These are phyloP conservation scores for Atrichornis clamosus DNA, from an alignment of 2,113 vertebrate species.

Conservation along the genomic window DNA sequence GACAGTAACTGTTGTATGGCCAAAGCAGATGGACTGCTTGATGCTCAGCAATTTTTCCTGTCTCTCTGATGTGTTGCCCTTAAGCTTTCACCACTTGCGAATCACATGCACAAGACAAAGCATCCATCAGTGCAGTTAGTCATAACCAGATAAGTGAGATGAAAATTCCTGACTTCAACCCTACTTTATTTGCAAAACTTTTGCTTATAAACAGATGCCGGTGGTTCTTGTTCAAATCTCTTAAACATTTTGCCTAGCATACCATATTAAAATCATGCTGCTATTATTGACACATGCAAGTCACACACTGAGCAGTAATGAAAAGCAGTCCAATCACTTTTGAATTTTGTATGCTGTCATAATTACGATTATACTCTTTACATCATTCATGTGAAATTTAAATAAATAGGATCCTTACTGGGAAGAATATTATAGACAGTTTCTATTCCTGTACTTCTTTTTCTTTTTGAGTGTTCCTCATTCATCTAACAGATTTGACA, in stretches of 20 bases:
- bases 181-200: background rate
- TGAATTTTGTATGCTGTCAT: background rate
- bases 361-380: background rate
- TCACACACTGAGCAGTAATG: constrained; percentile 41
- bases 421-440: background rate
- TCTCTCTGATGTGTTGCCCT: constrained; percentile 48
- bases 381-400: background rate
- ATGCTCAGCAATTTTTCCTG: background rate
- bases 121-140: background rate
- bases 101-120: background rate
- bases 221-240: background rate
- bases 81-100: constrained; percentile 8
- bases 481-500: background rate
- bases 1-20: constrained; percentile 11
- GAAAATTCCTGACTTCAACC: constrained; percentile 1
- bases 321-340: constrained; percentile 23
- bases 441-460: background rate
- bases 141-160: constrained; percentile 18
- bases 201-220: constrained; percentile 16
- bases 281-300: constrained; percentile 25
- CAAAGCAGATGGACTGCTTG: constrained; percentile 16
- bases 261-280: background rate
- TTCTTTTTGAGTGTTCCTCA: background rate
- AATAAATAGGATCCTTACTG: constrained; percentile 20
- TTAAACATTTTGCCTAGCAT: background rate